phyloP scores from a whole-genome alignment of 2,888 invertebrate genomes.

The Alloscopus bannaensis region DNA sequence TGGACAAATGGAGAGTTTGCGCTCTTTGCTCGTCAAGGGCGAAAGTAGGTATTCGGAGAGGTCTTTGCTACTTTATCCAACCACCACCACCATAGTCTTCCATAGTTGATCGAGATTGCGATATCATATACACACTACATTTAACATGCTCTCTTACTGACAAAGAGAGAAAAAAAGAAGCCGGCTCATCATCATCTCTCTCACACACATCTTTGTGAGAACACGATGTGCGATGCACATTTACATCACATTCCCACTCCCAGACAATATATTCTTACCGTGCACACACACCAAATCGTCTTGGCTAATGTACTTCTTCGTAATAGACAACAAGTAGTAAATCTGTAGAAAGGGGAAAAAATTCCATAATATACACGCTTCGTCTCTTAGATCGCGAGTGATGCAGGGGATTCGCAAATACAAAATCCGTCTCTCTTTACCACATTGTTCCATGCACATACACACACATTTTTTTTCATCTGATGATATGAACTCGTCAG shows the following conservation, averaged over 20 bases:
- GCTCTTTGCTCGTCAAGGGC: constrained; percentile 57
- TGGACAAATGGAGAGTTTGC: constrained; percentile 43
- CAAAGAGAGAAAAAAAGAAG: too few relatives aligned
- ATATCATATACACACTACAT: constrained; percentile 33
- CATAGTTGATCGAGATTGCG: constrained; percentile 1
- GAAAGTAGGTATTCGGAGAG: constrained; percentile 63
- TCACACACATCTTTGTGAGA: too few relatives aligned
- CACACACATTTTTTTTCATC: constrained; percentile 15
- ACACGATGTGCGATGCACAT: constrained; percentile 18
- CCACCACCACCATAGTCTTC: neutral
- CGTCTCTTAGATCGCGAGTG: too few relatives aligned
- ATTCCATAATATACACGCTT: too few relatives aligned
- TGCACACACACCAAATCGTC: too few relatives aligned
- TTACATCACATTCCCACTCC: neutral
- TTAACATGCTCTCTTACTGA: constrained; percentile 20
- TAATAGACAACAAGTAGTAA: too few relatives aligned
- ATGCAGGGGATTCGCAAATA: too few relatives aligned
- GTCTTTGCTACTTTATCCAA: constrained; percentile 45
- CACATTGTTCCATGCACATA: constrained; percentile 63
- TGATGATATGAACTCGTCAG: constrained; percentile 6
- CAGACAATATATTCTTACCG: too few relatives aligned
- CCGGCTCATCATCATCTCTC: constrained; percentile 34
- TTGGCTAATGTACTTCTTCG: too few relatives aligned
- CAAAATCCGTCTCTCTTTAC: constrained; percentile 38
- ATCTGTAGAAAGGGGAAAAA: too few relatives aligned